A percentile compares a stretch with the other conserved stretches of the same genome.
Conservation (phyloP, 2,113 vertebrate species). For the Pachycephala philippinensis region DNA sequence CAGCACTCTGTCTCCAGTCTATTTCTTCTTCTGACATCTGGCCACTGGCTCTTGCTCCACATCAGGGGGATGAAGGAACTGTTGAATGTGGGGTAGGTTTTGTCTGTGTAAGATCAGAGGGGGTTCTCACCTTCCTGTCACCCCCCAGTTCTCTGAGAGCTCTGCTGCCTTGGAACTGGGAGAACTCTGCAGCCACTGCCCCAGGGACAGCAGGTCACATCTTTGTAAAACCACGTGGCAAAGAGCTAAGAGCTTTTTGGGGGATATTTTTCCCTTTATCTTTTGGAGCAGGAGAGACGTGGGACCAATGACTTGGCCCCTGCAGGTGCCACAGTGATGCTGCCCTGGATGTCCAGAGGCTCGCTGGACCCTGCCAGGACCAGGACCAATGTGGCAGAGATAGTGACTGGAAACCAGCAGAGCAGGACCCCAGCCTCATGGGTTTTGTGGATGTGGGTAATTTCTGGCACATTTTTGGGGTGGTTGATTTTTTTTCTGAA, state of each 20-base stretch:
- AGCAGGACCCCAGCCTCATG: not conserved
- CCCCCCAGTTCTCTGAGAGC: not conserved
- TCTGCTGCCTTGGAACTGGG: not conserved
- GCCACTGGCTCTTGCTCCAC: not conserved
- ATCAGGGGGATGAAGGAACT: not conserved
- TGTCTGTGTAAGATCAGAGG: not conserved
- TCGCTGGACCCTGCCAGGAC: not conserved
- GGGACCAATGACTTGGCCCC: not conserved
- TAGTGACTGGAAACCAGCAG: not conserved
- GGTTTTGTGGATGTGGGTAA: not conserved
- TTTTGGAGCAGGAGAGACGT: not conserved
- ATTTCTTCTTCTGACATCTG: not conserved
- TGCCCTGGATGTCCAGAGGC: not conserved
- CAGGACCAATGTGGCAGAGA: not conserved
- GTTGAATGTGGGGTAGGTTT: not conserved
- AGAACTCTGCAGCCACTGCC: not conserved
- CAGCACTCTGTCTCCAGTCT: not conserved
- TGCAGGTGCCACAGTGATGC: not conserved
- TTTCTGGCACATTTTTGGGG: not conserved
- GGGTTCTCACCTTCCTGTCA: not conserved
- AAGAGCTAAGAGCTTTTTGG: not conserved
- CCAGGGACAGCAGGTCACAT: not conserved
- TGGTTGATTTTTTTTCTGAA: rapidly evolving
- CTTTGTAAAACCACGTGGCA: rapidly evolving
- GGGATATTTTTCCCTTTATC: not conserved